Evolutionary conservation across 2,888 invertebrate species (phyloP).

Genomic region (Nezara viridula): DNA sequence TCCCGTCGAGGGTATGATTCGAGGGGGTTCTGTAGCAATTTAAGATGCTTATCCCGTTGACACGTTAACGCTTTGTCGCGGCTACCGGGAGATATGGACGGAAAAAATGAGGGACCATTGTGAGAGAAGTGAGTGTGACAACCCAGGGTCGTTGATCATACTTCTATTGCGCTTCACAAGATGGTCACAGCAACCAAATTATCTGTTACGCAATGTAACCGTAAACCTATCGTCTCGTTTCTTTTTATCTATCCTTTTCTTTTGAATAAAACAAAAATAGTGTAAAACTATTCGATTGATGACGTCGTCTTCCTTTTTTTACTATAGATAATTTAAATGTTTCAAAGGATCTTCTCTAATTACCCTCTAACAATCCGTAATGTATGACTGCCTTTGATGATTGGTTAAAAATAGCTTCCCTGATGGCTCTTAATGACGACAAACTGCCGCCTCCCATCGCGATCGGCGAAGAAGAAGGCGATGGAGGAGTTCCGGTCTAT

Average conservation of each 20-base stretch:
- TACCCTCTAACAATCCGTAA: neutral
- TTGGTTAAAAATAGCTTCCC: neutral
- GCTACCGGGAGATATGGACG: slow-evolving; percentile 47
- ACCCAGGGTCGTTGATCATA: slow-evolving; percentile 33
- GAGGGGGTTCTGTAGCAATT: slow-evolving; percentile 36
- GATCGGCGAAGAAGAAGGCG: neutral
- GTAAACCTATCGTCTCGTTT: neutral
- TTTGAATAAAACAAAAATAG: neutral
- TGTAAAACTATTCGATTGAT: neutral
- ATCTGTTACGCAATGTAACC: slow-evolving; percentile 13
- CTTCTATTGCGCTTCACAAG: slow-evolving; percentile 1
- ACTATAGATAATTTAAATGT: neutral
- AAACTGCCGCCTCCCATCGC: neutral
- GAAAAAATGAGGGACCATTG: slow-evolving; percentile 34
- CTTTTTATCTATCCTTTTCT: neutral
- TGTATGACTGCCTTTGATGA: slow-evolving; percentile 13
- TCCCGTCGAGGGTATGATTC: slow-evolving; percentile 32
- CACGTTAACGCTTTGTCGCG: slow-evolving; percentile 44
- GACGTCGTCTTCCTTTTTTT: neutral
- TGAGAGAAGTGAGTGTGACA: slow-evolving; percentile 35
- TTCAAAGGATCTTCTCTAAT: neutral
- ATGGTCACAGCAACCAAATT: slow-evolving; percentile 15
- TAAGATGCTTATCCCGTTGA: slow-evolving; percentile 39
- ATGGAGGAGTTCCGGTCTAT: slow-evolving; percentile 27
- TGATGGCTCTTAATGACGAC: neutral